phyloP scores from a whole-genome alignment of 2,113 vertebrate genomes.

The Megaleporinus macrocephalus region DNA sequence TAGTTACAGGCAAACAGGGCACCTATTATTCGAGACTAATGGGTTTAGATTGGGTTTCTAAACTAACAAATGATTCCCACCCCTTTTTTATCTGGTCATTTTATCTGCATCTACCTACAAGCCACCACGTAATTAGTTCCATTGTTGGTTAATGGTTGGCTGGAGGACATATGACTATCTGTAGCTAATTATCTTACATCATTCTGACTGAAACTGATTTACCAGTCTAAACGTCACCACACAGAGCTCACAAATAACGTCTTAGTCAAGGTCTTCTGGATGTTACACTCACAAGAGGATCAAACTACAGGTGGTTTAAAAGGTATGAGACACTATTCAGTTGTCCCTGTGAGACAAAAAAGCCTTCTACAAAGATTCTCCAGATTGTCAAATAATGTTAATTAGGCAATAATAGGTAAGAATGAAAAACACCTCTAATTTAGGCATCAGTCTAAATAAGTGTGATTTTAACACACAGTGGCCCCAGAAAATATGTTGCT shows the following conservation, averaged over 20 bases:
- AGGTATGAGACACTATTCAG: background rate
- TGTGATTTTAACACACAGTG: too few relatives aligned
- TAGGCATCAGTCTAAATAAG: too few relatives aligned
- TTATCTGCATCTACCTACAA: background rate
- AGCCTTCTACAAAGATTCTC: too few relatives aligned
- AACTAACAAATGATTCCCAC: constrained; percentile 7
- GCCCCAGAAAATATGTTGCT: too few relatives aligned
- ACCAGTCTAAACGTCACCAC: background rate
- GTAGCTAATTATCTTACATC: background rate
- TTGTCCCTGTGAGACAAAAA: background rate
- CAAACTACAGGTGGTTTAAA: background rate
- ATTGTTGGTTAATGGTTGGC: constrained; percentile 60
- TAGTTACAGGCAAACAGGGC: background rate
- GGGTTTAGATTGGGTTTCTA: constrained; percentile 15
- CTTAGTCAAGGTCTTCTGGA: background rate
- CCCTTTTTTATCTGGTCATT: background rate
- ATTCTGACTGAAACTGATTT: background rate
- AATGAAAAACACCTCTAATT: background rate
- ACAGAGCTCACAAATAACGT: background rate
- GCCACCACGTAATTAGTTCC: constrained; percentile 10
- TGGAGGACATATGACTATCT: background rate
- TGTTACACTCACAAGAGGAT: background rate
- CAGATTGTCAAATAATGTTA: background rate
- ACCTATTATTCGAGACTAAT: constrained; percentile 15
- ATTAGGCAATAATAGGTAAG: too few relatives aligned